Conservation (phyloP, 2,888 invertebrate species). For the Drosophila anomalata region DNA sequence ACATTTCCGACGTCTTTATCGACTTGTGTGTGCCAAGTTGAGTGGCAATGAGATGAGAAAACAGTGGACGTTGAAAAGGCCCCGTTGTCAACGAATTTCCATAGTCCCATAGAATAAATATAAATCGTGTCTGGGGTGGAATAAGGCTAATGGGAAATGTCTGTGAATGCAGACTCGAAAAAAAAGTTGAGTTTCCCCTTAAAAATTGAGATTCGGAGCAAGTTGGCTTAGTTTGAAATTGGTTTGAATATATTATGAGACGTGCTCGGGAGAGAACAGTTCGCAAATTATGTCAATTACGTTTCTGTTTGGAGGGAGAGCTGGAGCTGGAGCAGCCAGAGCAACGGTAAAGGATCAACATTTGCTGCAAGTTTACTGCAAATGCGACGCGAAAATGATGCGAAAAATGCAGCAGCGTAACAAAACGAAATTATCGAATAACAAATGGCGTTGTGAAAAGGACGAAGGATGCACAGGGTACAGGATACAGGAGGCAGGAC, state of each 20-base stretch:
- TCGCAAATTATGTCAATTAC: constrained; percentile 51
- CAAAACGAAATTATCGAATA: constrained; percentile 44
- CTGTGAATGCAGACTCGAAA: constrained; percentile 44
- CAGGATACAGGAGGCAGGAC: not conserved
- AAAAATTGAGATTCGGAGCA: constrained; percentile 24
- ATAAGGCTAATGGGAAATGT: constrained; percentile 46
- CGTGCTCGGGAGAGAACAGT: constrained; percentile 27
- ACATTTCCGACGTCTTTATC: constrained; percentile 76
- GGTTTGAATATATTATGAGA: constrained; percentile 39
- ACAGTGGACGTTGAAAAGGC: constrained; percentile 31
- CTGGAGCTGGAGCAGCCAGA: no score
- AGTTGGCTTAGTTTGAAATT: constrained; percentile 37
- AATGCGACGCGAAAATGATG: constrained; percentile 44
- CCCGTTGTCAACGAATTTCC: constrained; percentile 42
- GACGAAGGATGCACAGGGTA: constrained; percentile 14
- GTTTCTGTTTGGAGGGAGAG: not conserved
- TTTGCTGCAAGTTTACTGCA: constrained; percentile 26
- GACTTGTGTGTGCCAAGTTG: constrained; percentile 24
- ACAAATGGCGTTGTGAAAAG: constrained; percentile 39
- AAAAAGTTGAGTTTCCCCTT: constrained; percentile 27
- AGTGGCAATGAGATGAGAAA: constrained; percentile 7
- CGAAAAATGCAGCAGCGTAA: constrained; percentile 40
- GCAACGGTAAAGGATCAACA: constrained; percentile 14
- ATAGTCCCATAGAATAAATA: constrained; percentile 31
- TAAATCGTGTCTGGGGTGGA: constrained; percentile 38